Conservation (phyloP, 2,888 invertebrate genomes). For the Aphodius sticticus region DNA sequence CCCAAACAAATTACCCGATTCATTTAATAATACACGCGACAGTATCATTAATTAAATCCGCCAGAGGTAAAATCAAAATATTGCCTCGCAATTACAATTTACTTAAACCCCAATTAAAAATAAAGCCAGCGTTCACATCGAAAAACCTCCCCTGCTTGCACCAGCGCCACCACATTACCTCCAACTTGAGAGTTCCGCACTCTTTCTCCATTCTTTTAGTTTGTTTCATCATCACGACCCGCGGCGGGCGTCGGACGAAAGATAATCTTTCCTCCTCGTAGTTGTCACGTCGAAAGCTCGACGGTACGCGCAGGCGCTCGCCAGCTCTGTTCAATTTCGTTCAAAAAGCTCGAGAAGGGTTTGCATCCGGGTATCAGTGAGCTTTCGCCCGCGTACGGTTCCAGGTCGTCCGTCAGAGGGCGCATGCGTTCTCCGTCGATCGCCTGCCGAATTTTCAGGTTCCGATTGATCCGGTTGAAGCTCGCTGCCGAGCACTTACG, state of each 20-base stretch:
- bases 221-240: neutral
- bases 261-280: neutral
- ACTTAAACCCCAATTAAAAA: neutral
- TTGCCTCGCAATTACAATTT: neutral
- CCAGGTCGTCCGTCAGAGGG: constrained; percentile 38
- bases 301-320: constrained; percentile 37
- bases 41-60: too few species aligned
- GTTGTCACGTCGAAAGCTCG: constrained; percentile 16
- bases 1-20: too few species aligned
- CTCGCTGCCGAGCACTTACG: neutral
- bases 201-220: constrained; percentile 16
- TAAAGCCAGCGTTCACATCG: too few species aligned
- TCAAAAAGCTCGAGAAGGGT: constrained; percentile 51
- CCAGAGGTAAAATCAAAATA: neutral
- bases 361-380: constrained; percentile 56
- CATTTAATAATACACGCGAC: too few species aligned
- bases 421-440: constrained; percentile 18
- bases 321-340: constrained; percentile 39
- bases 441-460: neutral
- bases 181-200: neutral
- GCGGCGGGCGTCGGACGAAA: neutral
- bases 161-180: neutral
- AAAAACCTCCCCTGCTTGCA: too few species aligned
- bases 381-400: constrained; percentile 56
- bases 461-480: constrained; percentile 23